phyloP scores from a whole-genome alignment of 64 coral and sea anemone genomes.

The Catalaphyllia jardinei region DNA sequence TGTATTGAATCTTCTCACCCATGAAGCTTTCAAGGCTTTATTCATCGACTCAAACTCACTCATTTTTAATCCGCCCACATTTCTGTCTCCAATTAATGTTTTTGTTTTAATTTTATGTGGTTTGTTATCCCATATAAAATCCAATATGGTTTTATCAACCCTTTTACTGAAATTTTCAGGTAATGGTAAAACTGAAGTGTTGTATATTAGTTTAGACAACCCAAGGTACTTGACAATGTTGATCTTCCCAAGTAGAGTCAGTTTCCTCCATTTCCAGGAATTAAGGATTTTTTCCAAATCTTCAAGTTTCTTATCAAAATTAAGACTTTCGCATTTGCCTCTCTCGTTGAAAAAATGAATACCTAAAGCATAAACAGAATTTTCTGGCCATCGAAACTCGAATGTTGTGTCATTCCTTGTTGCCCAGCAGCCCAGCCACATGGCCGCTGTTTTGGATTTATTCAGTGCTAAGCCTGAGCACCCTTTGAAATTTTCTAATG shows the following conservation, averaged over 20 bases:
- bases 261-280: not conserved
- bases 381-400: too few species aligned
- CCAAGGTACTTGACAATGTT: constrained; percentile 18
- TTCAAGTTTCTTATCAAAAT: too few species aligned
- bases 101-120: constrained; percentile 3
- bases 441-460: too few species aligned
- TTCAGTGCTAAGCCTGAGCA: too few species aligned
- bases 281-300: not conserved
- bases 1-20: constrained; percentile 26
- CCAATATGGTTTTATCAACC: too few species aligned
- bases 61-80: not conserved
- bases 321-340: not conserved
- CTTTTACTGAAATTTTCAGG: too few species aligned
- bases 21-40: constrained; percentile 31
- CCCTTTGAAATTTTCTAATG: too few species aligned
- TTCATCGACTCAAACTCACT: constrained; percentile 15
- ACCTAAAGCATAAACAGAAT: not conserved
- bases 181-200: not conserved
- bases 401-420: too few species aligned
- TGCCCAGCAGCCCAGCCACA: too few species aligned
- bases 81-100: too few species aligned
- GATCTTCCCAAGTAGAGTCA: constrained; percentile 10
- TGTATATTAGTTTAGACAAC: constrained; percentile 36
- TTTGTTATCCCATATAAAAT: constrained; percentile 36
- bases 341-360: not conserved